These are phyloP conservation scores for Eupithecia centaureata DNA, from an alignment of 2,888 invertebrate genomes.

Conservation along the genomic window DNA sequence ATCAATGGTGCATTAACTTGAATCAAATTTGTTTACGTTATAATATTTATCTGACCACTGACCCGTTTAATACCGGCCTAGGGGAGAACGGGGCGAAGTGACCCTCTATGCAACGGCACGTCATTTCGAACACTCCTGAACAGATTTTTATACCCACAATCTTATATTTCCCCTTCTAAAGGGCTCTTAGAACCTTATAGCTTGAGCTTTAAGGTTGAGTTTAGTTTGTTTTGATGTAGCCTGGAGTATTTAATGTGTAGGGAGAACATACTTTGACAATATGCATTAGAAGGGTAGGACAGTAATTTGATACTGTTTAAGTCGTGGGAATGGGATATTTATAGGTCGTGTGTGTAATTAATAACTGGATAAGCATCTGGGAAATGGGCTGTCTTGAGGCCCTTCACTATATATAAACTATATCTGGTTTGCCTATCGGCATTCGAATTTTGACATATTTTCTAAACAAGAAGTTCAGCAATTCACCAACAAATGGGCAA, in stretches of 20 bases:
- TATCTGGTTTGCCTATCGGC: neutral
- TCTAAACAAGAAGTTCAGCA: neutral
- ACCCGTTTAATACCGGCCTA: conserved; percentile 73
- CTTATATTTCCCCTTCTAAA: conserved; percentile 27
- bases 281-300: conserved; percentile 55
- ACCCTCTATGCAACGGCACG: conserved; percentile 64
- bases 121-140: conserved; percentile 75
- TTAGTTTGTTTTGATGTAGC: conserved; percentile 32
- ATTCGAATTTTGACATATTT: neutral
- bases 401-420: neutral
- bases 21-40: conserved; percentile 79
- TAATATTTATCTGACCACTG: conserved; percentile 81
- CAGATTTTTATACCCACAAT: conserved; percentile 69
- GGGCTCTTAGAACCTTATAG: conserved; percentile 30
- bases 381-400: conserved; percentile 31
- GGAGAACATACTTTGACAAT: conserved; percentile 39
- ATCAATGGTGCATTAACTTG: conserved; percentile 78
- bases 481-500: neutral
- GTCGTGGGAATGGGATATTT: conserved; percentile 71
- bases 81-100: conserved; percentile 63
- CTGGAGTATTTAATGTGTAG: conserved; percentile 23
- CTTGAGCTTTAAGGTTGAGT: conserved; percentile 40
- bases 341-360: conserved; percentile 56
- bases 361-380: conserved; percentile 47
- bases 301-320: conserved; percentile 77